A percentile compares a stretch with the other conserved stretches of the same genome.
These are phyloP conservation scores for Gavia stellata DNA, from an alignment of 2,113 vertebrate genomes.

Conservation along the genomic window DNA sequence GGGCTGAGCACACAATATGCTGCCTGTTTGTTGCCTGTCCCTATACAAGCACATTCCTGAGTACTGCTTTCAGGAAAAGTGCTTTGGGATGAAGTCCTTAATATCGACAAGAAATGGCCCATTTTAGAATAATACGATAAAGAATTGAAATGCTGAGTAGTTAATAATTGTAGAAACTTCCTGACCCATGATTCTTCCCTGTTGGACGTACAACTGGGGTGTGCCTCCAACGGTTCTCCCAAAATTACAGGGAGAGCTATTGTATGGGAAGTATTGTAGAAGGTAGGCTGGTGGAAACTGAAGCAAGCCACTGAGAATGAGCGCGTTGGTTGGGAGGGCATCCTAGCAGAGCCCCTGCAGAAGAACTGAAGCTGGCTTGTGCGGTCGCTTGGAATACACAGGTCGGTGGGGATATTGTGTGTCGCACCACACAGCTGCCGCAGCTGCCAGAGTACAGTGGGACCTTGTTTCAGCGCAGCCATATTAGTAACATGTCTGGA, in stretches of 20 bases:
- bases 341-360: neutral
- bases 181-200: neutral
- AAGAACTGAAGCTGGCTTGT: neutral
- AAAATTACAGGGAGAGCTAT: neutral
- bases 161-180: neutral
- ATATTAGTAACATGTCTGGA: neutral
- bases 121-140: neutral
- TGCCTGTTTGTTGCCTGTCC: neutral
- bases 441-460: neutral
- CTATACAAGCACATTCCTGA: accelerated
- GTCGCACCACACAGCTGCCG: neutral
- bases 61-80: neutral
- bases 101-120: neutral
- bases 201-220: neutral
- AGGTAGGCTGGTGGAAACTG: neutral
- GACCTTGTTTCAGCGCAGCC: constrained; percentile 22
- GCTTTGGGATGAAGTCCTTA: neutral
- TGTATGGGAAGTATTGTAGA: neutral
- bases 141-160: neutral
- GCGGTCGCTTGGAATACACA: accelerated
- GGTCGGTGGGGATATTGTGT: neutral
- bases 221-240: neutral
- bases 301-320: neutral
- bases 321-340: neutral
- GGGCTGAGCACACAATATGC: neutral